Evolutionary conservation across 1,140 invertebrate genomes (phyloP).

Genomic region (Mycetomoellerius zeteki): DNA sequence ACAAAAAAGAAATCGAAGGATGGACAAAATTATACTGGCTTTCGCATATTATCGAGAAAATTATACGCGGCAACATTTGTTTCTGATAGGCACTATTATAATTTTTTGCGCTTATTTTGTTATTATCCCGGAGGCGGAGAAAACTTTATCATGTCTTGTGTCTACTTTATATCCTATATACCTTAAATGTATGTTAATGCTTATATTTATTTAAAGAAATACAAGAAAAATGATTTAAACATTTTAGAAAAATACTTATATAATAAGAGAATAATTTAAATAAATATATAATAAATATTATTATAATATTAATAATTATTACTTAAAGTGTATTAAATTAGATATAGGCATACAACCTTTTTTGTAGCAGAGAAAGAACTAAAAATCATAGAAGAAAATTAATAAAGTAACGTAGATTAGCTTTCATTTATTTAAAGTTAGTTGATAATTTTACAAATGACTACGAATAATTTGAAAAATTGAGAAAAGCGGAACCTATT

Average conservation of each 20-base stretch:
- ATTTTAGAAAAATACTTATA: neutral
- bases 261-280: neutral
- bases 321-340: neutral
- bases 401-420: neutral
- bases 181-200: neutral
- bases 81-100: neutral
- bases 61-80: neutral
- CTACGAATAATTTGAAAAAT: neutral
- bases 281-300: neutral
- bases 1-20: constrained; percentile 14
- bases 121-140: neutral
- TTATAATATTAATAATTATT: neutral
- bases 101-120: neutral
- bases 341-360: neutral
- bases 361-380: neutral
- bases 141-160: neutral
- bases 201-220: neutral
- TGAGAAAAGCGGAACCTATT: neutral
- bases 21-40: constrained; percentile 26
- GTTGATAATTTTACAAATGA: neutral
- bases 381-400: neutral
- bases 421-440: neutral
- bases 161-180: neutral
- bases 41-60: constrained; percentile 40
- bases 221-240: neutral